A percentile compares a stretch with the other conserved stretches of the same genome.
Conservation (phyloP, 2,797 vertebrate species). For the Myripristis jacobus region DNA sequence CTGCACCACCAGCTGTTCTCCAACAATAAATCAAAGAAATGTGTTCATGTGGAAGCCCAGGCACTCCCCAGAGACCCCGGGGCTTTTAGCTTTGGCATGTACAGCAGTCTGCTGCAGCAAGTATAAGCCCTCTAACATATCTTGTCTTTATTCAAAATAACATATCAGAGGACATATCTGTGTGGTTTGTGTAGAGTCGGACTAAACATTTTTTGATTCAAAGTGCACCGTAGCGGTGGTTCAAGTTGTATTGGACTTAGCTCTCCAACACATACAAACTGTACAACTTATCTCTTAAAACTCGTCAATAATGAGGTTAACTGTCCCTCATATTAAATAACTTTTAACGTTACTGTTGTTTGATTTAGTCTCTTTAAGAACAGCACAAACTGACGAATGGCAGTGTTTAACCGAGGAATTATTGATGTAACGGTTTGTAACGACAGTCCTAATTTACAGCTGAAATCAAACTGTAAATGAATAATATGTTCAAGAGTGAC, state of each 20-base stretch:
- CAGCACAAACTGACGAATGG: neutral
- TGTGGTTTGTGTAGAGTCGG: neutral
- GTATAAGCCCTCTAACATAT: neutral
- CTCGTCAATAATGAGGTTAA: neutral
- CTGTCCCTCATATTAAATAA: neutral
- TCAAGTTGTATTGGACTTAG: constrained; percentile 13
- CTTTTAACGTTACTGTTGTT: neutral
- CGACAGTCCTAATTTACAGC: neutral
- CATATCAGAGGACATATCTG: neutral
- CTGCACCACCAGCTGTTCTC: constrained; percentile 49
- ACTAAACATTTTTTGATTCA: neutral
- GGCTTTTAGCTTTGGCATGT: constrained; percentile 11
- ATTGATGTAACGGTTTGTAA: constrained; percentile 26
- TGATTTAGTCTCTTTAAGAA: neutral
- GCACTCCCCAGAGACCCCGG: constrained; percentile 39
- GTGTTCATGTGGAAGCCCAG: constrained; percentile 33
- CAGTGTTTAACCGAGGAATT: neutral
- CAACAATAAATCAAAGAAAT: constrained; percentile 46
- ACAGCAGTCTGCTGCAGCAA: constrained; percentile 43
- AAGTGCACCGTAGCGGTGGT: neutral
- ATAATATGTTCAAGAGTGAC: constrained; percentile 22
- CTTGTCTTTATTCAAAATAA: neutral
- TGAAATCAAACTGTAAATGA: neutral
- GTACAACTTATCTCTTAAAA: constrained; percentile 3
- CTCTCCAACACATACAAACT: neutral